Evolutionary conservation across 2,797 vertebrate species (phyloP).

Genomic region (Gobio occitaniae): DNA sequence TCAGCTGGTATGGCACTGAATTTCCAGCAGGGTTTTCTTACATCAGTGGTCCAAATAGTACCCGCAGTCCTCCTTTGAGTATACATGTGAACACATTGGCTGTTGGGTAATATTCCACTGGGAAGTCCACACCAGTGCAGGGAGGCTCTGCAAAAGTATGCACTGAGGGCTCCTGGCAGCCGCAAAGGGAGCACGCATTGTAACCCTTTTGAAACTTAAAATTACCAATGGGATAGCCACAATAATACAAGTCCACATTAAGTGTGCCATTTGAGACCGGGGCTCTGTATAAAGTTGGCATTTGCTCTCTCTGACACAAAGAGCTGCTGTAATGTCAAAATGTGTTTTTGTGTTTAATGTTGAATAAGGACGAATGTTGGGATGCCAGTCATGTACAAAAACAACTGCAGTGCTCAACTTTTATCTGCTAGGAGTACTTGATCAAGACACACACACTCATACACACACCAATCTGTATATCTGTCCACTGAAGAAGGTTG

Average conservation of each 20-base stretch:
- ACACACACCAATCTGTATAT: conserved; percentile 51
- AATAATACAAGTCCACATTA: background rate
- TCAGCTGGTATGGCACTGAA: background rate
- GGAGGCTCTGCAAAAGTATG: background rate
- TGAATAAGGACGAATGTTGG: conserved; percentile 72
- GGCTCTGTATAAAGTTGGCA: conserved; percentile 63
- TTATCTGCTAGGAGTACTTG: conserved; percentile 40
- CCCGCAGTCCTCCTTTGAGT: background rate
- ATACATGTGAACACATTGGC: background rate
- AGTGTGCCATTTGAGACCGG: background rate
- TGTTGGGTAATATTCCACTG: background rate
- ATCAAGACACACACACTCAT: conserved; percentile 48
- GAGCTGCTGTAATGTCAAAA: conserved; percentile 70
- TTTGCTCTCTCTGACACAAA: conserved; percentile 58
- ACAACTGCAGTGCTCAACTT: conserved; percentile 63
- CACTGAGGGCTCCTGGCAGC: background rate
- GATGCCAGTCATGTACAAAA: conserved; percentile 66
- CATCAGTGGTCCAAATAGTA: background rate
- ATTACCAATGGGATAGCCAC: background rate
- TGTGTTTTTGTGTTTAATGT: conserved; percentile 55
- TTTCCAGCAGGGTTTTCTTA: conserved; percentile 36
- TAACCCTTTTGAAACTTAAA: background rate
- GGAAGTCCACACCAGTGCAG: background rate
- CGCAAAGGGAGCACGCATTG: background rate
- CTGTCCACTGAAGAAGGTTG: conserved; percentile 65